A percentile compares a stretch with the other conserved stretches of the same genome.
Conservation (phyloP, 2,113 vertebrate species). For the Gasterosteus nipponicus region DNA sequence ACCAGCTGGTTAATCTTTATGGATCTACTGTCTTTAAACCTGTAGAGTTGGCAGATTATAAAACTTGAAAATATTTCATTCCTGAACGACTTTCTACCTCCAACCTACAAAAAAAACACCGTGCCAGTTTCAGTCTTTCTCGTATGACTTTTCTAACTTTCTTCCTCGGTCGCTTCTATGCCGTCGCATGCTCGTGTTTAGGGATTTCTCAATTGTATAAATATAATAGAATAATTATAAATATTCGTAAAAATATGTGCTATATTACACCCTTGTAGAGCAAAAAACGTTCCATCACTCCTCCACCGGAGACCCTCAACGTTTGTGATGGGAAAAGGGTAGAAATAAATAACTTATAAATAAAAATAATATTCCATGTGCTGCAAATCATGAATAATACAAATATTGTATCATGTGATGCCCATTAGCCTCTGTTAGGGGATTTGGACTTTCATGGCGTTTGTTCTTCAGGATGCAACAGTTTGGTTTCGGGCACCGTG, state of each 20-base stretch:
- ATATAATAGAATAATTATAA: too few relatives aligned
- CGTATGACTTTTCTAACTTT: slow-evolving; percentile 3
- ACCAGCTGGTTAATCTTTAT: not conserved
- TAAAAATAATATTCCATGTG: too few relatives aligned
- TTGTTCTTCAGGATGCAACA: not conserved
- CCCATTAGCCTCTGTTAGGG: too few relatives aligned
- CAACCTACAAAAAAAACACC: slow-evolving; percentile 4
- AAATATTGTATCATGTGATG: not conserved
- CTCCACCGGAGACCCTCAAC: not conserved
- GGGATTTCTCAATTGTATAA: slow-evolving; percentile 5
- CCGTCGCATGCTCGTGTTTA: not conserved
- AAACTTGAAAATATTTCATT: slow-evolving; percentile 1
- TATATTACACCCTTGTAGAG: not conserved
- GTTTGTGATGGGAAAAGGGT: not conserved
- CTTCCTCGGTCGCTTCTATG: slow-evolving; percentile 5
- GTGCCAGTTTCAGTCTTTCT: slow-evolving; percentile 23
- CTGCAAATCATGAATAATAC: too few relatives aligned
- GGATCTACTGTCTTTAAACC: not conserved
- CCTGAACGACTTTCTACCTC: slow-evolving; percentile 7
- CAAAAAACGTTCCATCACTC: not conserved
- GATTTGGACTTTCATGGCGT: not conserved
- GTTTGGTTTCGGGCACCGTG: not conserved
- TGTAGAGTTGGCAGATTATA: not conserved
- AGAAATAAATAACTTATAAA: not conserved
- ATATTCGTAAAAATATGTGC: too few relatives aligned